Base-by-base conservation (phyloP, 35 echinoderm and acorn worm genomes). In the Ophiothrix spiculata region DNA sequence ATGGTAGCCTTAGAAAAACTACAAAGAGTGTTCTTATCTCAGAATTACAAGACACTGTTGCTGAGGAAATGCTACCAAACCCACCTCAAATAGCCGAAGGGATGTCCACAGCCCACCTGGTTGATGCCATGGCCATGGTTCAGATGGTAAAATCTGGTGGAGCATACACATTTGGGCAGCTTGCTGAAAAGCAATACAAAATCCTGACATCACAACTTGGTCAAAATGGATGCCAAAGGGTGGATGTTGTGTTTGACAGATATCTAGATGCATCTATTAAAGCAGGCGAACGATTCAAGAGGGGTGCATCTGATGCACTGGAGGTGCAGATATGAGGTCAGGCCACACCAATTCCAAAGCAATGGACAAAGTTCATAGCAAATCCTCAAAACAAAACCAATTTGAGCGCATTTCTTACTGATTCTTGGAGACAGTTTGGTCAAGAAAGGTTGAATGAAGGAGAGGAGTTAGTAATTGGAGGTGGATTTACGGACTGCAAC, bases 1-100 rank as follows among this genome's bases (percentile, higher is more conserved):
- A 80, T 80, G 78, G 78, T 35, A 80, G 31, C 37, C 33, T 80
- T 80, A 33, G 78, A 80, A 80, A 36, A 39, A 80, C 78, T 37
- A 38, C 38, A 33, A 36, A 39, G 39, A 39, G 33, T 35, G 32
- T 37, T 38, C 37, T 39, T 23, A 31, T 80, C 29, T 14, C 78
- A 77, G 75, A 14, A 12, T 32, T 33, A 77, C 45, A 54, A 54
- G 45, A 54, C 45, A 54, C 8, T 54, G 45, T 54, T 21, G 8
- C 45, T 23, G 45, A 8, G 21, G 45, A 54, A 54, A 54, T 54
- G 21, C 45, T 11, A 21, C 45, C 45, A 21, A 54, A 54, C 21
- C 45, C 21, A 54, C 45, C 45, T 8, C 45, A 54, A 54, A 54
- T 54, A 54, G 21, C 45, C 45, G 21, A 54, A 11, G 45, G 45